phyloP scores from a whole-genome alignment of 2,888 invertebrate genomes.

The Phymatocera aterrima region DNA sequence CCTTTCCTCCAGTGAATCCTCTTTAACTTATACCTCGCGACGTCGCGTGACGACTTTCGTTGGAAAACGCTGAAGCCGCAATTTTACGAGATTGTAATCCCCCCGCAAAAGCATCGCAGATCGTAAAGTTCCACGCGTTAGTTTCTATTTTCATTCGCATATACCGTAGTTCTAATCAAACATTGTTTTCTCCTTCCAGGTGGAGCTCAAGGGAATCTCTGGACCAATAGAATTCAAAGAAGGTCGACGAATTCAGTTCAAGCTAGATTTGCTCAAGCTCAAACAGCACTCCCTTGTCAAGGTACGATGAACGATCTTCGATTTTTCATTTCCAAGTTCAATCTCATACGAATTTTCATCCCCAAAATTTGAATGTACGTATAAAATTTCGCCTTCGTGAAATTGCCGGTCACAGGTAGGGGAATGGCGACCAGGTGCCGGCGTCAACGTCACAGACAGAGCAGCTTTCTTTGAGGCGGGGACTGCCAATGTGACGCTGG shows the following conservation, averaged over 20 bases:
- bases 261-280: slow-evolving; percentile 85
- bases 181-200: slow-evolving; percentile 75
- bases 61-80: neutral
- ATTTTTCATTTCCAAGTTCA: neutral
- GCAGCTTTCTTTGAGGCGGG: slow-evolving; percentile 85
- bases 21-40: neutral
- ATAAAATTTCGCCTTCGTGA: neutral
- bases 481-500: slow-evolving; percentile 84
- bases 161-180: neutral
- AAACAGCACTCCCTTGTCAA: slow-evolving; percentile 85
- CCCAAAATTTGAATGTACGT: neutral
- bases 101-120: neutral
- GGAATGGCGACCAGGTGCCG: slow-evolving; percentile 83
- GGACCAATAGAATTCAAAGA: slow-evolving; percentile 89
- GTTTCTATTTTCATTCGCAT: neutral
- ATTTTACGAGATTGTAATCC: slow-evolving; percentile 14
- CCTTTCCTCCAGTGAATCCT: neutral
- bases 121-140: neutral
- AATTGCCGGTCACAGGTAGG: slow-evolving; percentile 76
- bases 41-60: neutral
- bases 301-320: slow-evolving; percentile 57
- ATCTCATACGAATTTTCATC: slow-evolving; percentile 2
- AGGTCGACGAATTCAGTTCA: slow-evolving; percentile 85
- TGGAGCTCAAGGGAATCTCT: slow-evolving; percentile 87
- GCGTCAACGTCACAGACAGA: slow-evolving; percentile 84